A percentile compares a stretch with the other conserved stretches of the same genome.
These are phyloP conservation scores for Orientallactaga sibirica DNA, from an alignment of 2,797 vertebrate genomes.

Conservation along the genomic window DNA sequence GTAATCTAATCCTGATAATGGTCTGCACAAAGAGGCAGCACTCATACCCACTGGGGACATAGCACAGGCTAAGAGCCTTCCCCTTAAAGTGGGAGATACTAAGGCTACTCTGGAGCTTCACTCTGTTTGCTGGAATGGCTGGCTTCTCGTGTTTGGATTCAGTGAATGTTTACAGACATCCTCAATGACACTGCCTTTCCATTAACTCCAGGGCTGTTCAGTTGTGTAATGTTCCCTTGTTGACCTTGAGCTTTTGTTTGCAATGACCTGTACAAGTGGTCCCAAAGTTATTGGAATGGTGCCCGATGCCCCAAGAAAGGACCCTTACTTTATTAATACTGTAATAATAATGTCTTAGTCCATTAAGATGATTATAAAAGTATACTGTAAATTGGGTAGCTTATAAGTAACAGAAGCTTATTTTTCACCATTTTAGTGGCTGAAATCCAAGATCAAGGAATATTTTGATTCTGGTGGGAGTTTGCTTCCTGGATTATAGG, in stretches of 20 bases:
- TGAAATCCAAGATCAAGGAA: background rate
- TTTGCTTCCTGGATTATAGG: background rate
- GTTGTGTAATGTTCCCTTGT: background rate
- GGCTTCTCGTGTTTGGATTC: background rate
- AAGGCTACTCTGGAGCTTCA: background rate
- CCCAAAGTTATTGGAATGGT: background rate
- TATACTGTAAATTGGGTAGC: background rate
- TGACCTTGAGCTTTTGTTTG: background rate
- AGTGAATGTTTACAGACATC: background rate
- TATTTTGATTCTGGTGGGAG: background rate
- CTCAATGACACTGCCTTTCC: background rate
- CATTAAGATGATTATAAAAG: background rate
- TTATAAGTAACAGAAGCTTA: background rate
- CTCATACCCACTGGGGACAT: constrained; percentile 23
- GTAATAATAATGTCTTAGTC: background rate
- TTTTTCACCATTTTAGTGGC: background rate
- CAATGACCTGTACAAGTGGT: background rate
- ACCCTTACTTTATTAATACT: background rate
- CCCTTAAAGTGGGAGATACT: constrained; percentile 29
- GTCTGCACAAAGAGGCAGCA: constrained; percentile 22
- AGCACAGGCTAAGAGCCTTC: constrained; percentile 62
- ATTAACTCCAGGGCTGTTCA: background rate
- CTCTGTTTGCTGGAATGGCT: background rate
- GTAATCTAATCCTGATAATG: constrained; percentile 78
- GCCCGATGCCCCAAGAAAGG: background rate